Conservation (phyloP, 2,797 vertebrate species). For the Champsocephalus gunnari region DNA sequence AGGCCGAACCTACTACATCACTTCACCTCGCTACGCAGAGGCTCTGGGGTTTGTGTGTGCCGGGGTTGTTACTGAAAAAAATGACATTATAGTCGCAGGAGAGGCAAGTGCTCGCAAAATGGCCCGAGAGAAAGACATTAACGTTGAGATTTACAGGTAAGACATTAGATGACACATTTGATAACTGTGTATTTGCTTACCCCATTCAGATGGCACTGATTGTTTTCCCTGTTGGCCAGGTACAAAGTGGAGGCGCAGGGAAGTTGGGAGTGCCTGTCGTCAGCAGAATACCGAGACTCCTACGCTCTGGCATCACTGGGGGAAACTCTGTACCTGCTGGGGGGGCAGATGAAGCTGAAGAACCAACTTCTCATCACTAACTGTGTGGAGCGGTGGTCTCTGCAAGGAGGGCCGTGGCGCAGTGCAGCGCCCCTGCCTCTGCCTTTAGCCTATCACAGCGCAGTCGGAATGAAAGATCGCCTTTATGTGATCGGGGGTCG, state of each 20-base stretch:
- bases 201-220: constrained; percentile 21
- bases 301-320: constrained; percentile 89
- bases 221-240: constrained; percentile 76
- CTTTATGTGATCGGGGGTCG: constrained; percentile 95
- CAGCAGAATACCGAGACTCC: constrained; percentile 92
- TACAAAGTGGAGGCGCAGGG: constrained; percentile 91
- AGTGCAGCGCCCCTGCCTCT: constrained; percentile 91
- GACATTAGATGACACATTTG: neutral
- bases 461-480: constrained; percentile 87
- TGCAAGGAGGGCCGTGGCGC: constrained; percentile 91
- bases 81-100: constrained; percentile 92
- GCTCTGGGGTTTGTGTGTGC: constrained; percentile 90
- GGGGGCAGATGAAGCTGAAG: constrained; percentile 97
- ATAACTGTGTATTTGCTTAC: neutral
- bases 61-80: constrained; percentile 92
- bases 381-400: constrained; percentile 91
- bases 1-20: constrained; percentile 90
- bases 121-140: constrained; percentile 89
- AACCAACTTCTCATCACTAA: constrained; percentile 94
- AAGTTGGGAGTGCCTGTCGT: constrained; percentile 92
- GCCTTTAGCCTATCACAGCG: constrained; percentile 90
- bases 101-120: constrained; percentile 91
- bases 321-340: constrained; percentile 91
- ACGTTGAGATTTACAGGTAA: constrained; percentile 95
- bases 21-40: constrained; percentile 94